Percentiles rank a stretch among this genome's conserved stretches.
These are phyloP conservation scores for Trichosurus vulpecula DNA, from an alignment of 2,797 vertebrate species.

Conservation along the genomic window DNA sequence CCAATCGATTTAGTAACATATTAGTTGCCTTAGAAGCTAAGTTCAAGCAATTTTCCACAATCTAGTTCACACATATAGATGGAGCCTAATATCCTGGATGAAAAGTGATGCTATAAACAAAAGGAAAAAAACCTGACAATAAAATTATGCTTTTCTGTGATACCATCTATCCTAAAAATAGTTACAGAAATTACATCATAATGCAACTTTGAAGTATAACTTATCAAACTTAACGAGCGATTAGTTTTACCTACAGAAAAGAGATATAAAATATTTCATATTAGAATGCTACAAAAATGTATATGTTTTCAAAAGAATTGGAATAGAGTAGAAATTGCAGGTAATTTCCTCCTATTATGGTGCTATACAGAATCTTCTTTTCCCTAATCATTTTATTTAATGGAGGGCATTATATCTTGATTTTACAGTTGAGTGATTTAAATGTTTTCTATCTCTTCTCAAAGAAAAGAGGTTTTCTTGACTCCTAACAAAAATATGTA, in stretches of 20 bases:
- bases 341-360: slow-evolving; percentile 54
- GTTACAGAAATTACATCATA: background rate
- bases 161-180: background rate
- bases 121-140: background rate
- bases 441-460: slow-evolving; percentile 26
- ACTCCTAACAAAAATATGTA: slow-evolving; percentile 38
- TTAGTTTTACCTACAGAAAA: slow-evolving; percentile 39
- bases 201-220: slow-evolving; percentile 31
- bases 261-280: slow-evolving; percentile 36
- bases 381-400: background rate
- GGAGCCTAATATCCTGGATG: background rate
- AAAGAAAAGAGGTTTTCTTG: slow-evolving; percentile 46
- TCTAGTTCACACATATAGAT: background rate
- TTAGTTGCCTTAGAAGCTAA: background rate
- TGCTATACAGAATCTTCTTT: background rate
- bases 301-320: slow-evolving; percentile 21
- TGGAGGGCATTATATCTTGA: background rate
- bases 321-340: background rate
- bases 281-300: background rate
- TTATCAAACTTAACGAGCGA: slow-evolving; percentile 23
- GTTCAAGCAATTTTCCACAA: background rate
- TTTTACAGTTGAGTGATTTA: slow-evolving; percentile 41
- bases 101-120: background rate
- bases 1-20: background rate
- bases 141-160: background rate